Evolutionary conservation across 2,888 invertebrate species (phyloP).

Genomic region (Cephus rjabovi): DNA sequence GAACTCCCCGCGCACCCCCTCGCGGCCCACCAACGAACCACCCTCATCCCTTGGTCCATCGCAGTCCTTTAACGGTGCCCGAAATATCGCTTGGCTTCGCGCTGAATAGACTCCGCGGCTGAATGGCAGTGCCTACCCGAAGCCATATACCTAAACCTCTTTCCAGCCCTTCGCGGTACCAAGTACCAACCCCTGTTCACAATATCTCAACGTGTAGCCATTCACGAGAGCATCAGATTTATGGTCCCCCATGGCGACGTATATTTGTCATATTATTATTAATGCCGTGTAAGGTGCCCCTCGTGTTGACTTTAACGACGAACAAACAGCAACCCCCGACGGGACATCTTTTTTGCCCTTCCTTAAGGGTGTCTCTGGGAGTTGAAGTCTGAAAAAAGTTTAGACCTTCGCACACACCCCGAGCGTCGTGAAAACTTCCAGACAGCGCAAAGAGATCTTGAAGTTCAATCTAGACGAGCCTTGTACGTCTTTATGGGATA

Average conservation of each 20-base stretch:
- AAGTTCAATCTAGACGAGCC: not conserved
- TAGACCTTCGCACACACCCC: not conserved
- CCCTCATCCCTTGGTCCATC: not conserved
- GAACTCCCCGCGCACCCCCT: not conserved
- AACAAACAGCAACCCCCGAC: not conserved
- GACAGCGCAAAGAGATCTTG: not conserved
- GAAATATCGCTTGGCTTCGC: slow-evolving; percentile 14
- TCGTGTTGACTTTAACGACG: slow-evolving; percentile 18
- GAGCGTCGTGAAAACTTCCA: not conserved
- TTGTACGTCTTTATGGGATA: not conserved
- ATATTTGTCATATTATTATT: slow-evolving; percentile 33
- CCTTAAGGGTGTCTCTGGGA: not conserved
- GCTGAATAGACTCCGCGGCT: slow-evolving; percentile 15
- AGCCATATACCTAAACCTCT: slow-evolving; percentile 4
- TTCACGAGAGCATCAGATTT: slow-evolving; percentile 25
- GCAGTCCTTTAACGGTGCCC: not conserved
- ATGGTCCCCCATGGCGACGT: slow-evolving; percentile 18
- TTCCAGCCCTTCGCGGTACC: slow-evolving; percentile 1
- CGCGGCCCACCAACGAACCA: not conserved
- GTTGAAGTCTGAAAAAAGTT: not conserved
- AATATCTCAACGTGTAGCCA: slow-evolving; percentile 21
- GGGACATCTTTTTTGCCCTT: not conserved
- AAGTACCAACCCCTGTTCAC: slow-evolving; percentile 16
- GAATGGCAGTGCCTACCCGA: slow-evolving; percentile 9
- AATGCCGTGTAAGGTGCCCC: slow-evolving; percentile 14